Base-by-base conservation (phyloP, 1,140 invertebrate species). In the Scaptodrosophila lebanonensis region DNA sequence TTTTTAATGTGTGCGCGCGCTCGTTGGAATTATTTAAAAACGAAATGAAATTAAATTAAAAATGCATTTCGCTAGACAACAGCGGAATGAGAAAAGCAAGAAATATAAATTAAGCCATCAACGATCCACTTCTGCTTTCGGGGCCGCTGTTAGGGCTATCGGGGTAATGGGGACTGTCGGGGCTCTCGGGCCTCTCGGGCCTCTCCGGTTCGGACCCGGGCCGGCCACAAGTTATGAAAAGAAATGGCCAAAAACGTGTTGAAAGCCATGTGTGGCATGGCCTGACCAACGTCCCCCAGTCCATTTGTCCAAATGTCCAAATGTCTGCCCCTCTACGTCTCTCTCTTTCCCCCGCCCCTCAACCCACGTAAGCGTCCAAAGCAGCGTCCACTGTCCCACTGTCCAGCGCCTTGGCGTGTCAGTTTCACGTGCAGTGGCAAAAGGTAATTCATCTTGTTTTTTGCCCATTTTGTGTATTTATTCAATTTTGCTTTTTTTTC, bases 361-460 rank as follows among this genome's bases (percentile, higher is more conserved):
- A 17, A 35, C 33, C 47, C 44, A 49, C n/a, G n/a, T n/a, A n/a
- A n/a, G n/a, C n/a, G 22, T 8, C 22, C 3, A 25, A n/a, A 13
- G 32, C 32, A 11, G 32, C 12, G 22, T 25, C 22, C 22, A 25
- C 8, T 25, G 8, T 35, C 13, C 38, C 18, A 30, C 39, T 47
- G 8, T 15, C 44, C 17, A 27, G 49, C 44, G 27, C 27, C 47
- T 67, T 79, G 75, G 73, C 73, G 73, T 79, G 73, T 73, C 73
- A 79, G 65, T 79, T 82, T 82, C 69, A 82, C 69, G 75, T 79
- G 75, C 75, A 82, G 66, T 79, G 75, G 75, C 75, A 82, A 79
- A 79, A 79, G 76, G 75, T 82, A 79, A 79, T 79, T 82, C 75
- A 79, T 79, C 75, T 79, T 79, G 60, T 79, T 73, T 42, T 35